These are phyloP conservation scores for Chaenodraco wilsoni DNA, from an alignment of 2,797 vertebrate genomes.

Conservation along the genomic window DNA sequence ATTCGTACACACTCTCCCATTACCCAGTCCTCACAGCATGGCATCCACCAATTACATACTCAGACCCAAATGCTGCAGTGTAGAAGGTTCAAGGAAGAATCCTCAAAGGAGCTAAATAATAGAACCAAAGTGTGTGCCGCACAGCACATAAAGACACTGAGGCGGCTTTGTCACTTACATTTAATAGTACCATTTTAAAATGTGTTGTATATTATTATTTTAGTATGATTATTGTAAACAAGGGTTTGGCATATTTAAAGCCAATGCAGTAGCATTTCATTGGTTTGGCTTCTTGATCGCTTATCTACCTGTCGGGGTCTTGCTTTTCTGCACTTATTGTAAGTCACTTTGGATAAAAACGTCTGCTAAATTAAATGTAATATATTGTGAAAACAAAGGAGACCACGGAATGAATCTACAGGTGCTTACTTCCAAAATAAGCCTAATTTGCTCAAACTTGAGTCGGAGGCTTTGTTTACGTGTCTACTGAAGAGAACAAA, in stretches of 20 bases:
- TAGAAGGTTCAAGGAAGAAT: slow-evolving; percentile 7
- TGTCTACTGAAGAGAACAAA: slow-evolving; percentile 38
- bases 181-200: slow-evolving; percentile 6
- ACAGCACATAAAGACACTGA: neutral
- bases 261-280: no score
- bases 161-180: slow-evolving; percentile 8
- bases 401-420: neutral
- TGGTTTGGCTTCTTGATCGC: no score
- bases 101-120: slow-evolving; percentile 27
- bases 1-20: slow-evolving; percentile 3
- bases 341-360: no score
- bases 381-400: no score
- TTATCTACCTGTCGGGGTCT: no score
- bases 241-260: neutral
- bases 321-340: no score
- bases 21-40: slow-evolving; percentile 28
- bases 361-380: no score
- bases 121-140: slow-evolving; percentile 30
- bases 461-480: slow-evolving; percentile 29
- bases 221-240: slow-evolving; percentile 11
- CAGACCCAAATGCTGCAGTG: slow-evolving; percentile 13
- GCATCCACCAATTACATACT: slow-evolving; percentile 24
- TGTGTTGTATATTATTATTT: slow-evolving; percentile 21
- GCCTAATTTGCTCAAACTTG: neutral
- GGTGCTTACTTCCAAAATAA: neutral